phyloP scores from a whole-genome alignment of 2,888 invertebrate species.

The Diadegma fenestrale region DNA sequence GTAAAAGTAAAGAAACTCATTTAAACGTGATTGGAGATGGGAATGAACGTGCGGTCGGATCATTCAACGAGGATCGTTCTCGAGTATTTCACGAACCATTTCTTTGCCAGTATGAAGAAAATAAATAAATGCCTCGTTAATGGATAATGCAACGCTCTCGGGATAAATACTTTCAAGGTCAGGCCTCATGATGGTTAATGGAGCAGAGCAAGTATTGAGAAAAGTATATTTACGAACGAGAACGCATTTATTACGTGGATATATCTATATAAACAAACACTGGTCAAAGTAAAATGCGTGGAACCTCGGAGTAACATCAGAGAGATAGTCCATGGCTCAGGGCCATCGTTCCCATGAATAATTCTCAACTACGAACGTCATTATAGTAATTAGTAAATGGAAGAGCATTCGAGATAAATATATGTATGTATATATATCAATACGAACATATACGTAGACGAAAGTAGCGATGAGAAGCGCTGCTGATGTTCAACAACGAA shows the following conservation, averaged over 20 bases:
- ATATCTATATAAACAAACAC: constrained; percentile 12
- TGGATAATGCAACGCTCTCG: constrained; percentile 50
- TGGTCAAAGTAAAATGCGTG: constrained; percentile 50
- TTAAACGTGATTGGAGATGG: constrained; percentile 15
- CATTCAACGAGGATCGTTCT: not conserved
- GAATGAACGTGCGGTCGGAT: not conserved
- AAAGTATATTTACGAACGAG: constrained; percentile 38
- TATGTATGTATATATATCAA: not conserved
- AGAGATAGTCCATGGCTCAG: constrained; percentile 43
- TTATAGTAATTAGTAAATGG: constrained; percentile 76
- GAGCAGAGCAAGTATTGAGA: constrained; percentile 43
- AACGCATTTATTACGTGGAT: not conserved
- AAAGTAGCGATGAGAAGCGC: constrained; percentile 36
- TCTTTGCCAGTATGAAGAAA: not conserved
- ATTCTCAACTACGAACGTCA: constrained; percentile 74
- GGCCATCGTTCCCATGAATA: constrained; percentile 71
- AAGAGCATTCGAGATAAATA: constrained; percentile 63
- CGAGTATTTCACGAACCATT: constrained; percentile 9
- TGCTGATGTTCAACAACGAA: constrained; percentile 54
- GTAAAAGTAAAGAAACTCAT: constrained; percentile 14
- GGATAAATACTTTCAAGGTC: constrained; percentile 59
- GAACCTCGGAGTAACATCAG: constrained; percentile 24
- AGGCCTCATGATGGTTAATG: constrained; percentile 62
- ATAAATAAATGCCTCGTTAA: constrained; percentile 25
- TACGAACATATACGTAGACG: constrained; percentile 7